A percentile compares a stretch with the other conserved stretches of the same genome.
These are phyloP conservation scores for Trissoscelio sp. DNA, from an alignment of 2,888 invertebrate genomes.

Conservation along the genomic window DNA sequence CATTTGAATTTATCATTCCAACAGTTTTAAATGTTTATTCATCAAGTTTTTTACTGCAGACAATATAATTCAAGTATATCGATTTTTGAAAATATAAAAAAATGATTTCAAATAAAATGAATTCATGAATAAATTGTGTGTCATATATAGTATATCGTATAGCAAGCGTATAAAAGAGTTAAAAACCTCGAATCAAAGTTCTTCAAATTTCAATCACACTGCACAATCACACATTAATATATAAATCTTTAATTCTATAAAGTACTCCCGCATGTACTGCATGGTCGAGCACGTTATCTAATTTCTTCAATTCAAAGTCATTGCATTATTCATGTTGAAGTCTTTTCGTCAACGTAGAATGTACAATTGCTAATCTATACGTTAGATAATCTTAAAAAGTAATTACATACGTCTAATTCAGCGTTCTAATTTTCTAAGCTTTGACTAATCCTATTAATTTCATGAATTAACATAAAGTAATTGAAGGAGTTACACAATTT, in stretches of 20 bases:
- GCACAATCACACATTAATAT: conserved; percentile 65
- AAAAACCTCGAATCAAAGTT: conserved; percentile 7
- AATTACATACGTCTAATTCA: conserved; percentile 1
- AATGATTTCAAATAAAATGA: too few species aligned
- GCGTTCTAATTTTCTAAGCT: conserved; percentile 14
- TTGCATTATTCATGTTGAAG: conserved; percentile 77
- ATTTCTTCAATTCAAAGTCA: conserved; percentile 82
- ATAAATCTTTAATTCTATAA: conserved; percentile 80
- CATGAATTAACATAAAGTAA: not conserved
- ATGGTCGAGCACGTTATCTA: conserved; percentile 80
- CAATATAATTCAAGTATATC: too few species aligned
- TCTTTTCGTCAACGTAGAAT: conserved; percentile 48
- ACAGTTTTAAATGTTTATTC: too few species aligned
- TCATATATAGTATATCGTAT: not conserved
- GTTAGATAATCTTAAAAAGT: conserved; percentile 18
- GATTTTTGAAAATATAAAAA: too few species aligned
- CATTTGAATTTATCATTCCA: too few species aligned
- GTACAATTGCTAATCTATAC: conserved; percentile 21
- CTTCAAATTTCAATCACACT: not conserved
- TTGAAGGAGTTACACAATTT: conserved; percentile 3
- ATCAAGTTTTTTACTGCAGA: too few species aligned
- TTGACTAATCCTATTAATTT: not conserved
- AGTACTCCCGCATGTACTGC: conserved; percentile 78
- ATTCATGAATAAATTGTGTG: too few species aligned
- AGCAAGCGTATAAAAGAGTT: not conserved